Conservation (phyloP, 1,140 invertebrate genomes). For the Nymphalis io region DNA sequence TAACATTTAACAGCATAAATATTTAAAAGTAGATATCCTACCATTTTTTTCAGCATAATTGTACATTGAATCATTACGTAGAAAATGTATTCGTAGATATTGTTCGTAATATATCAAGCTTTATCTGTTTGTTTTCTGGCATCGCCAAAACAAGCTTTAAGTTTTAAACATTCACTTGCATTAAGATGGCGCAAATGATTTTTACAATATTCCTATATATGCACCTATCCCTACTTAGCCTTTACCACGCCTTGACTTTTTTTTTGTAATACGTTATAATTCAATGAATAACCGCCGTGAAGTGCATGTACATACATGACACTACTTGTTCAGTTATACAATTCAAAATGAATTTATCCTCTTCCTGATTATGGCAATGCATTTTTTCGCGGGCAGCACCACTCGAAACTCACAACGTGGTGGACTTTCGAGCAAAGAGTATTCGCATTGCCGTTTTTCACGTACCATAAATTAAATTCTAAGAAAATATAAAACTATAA, state of each 20-base stretch:
- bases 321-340: conserved; percentile 58
- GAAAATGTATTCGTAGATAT: conserved; percentile 28
- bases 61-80: conserved; percentile 24
- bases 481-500: no score
- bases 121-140: conserved; percentile 82
- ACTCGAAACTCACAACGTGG: conserved; percentile 77
- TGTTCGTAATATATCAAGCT: conserved; percentile 58
- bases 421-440: conserved; percentile 55
- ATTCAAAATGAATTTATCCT: conserved; percentile 48
- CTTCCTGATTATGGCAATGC: conserved; percentile 51
- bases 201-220: conserved; percentile 59
- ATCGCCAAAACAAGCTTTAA: conserved; percentile 73
- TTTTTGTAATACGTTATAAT: conserved; percentile 50
- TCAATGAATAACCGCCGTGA: conserved; percentile 64
- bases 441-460: conserved; percentile 47
- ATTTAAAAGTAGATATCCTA: conserved; percentile 27
- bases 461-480: neutral
- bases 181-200: conserved; percentile 46
- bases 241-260: conserved; percentile 68
- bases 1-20: conserved; percentile 15
- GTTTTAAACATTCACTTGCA: conserved; percentile 54
- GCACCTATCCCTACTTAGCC: conserved; percentile 77
- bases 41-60: conserved; percentile 29
- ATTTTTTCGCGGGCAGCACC: conserved; percentile 75
- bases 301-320: conserved; percentile 75